phyloP scores from a whole-genome alignment of 2,888 invertebrate species.

The Phragmatobia fuliginosa region DNA sequence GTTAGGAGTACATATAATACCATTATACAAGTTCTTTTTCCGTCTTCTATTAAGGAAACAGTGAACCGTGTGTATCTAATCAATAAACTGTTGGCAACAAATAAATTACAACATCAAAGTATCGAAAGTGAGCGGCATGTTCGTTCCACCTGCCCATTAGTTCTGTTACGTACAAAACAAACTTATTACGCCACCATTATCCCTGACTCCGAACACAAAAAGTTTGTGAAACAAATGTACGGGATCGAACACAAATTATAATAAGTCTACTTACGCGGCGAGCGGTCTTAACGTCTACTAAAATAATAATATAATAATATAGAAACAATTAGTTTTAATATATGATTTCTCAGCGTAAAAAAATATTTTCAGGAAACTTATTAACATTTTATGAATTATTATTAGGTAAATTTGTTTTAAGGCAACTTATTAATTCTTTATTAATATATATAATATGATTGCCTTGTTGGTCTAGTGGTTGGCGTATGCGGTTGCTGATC shows the following conservation, averaged over 20 bases:
- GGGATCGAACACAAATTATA: conserved; percentile 29
- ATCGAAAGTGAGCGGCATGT: neutral
- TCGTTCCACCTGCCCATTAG: conserved; percentile 1
- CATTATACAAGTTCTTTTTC: no score
- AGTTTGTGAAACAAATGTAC: conserved; percentile 44
- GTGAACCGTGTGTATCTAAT: neutral
- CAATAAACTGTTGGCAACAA: neutral
- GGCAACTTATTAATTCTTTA: no score
- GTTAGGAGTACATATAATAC: no score
- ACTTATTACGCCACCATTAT: conserved; percentile 30
- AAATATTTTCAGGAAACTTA: no score
- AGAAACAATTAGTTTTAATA: no score
- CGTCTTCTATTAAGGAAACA: neutral
- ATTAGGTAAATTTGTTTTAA: no score
- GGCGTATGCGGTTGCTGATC: no score
- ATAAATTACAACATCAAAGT: conserved; percentile 1
- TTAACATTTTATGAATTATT: no score
- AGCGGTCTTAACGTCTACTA: neutral
- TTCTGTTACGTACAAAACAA: conserved; percentile 5
- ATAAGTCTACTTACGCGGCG: conserved; percentile 16
- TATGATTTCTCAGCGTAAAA: neutral
- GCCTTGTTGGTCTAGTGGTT: no score
- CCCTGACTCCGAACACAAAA: conserved; percentile 31
- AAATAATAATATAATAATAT: neutral
- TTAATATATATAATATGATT: no score